Evolutionary conservation across 2,113 vertebrate species (phyloP).

Genomic region (Microtus richardsoni): DNA sequence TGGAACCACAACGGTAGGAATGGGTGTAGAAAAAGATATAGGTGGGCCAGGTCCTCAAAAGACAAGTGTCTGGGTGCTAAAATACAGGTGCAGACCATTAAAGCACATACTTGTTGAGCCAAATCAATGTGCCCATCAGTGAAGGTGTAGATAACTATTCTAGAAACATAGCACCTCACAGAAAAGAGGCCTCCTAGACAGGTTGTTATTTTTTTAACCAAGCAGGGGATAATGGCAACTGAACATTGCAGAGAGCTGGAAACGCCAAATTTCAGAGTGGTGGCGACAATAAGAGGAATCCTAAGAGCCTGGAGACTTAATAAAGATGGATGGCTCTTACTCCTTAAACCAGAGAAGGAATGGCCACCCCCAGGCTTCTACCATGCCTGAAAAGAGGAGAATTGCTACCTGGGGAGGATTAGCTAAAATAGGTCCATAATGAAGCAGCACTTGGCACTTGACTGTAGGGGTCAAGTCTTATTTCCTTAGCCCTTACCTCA

Average conservation of each 20-base stretch:
- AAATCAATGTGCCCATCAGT: neutral
- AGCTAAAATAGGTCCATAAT: conserved; percentile 52
- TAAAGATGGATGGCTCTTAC: conserved; percentile 33
- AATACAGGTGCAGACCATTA: neutral
- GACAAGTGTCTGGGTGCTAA: neutral
- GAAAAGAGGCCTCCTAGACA: neutral
- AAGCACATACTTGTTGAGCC: neutral
- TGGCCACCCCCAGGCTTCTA: neutral
- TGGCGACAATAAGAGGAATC: neutral
- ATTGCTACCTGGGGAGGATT: neutral
- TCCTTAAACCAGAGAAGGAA: conserved; percentile 29
- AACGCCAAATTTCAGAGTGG: neutral
- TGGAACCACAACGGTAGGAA: neutral
- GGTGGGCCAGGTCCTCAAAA: neutral
- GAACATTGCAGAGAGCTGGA: neutral
- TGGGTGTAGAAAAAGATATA: neutral
- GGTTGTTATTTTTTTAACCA: neutral
- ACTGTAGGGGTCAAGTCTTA: neutral
- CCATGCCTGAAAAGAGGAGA: conserved; percentile 44
- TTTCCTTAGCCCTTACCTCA: conserved; percentile 42
- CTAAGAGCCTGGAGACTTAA: conserved; percentile 16
- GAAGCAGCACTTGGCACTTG: conserved; percentile 18
- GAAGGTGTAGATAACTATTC: neutral
- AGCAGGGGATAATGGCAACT: neutral
- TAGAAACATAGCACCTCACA: neutral